These are phyloP conservation scores for Eumacrocentrus americanus DNA, from an alignment of 2,888 invertebrate genomes.

Conservation along the genomic window DNA sequence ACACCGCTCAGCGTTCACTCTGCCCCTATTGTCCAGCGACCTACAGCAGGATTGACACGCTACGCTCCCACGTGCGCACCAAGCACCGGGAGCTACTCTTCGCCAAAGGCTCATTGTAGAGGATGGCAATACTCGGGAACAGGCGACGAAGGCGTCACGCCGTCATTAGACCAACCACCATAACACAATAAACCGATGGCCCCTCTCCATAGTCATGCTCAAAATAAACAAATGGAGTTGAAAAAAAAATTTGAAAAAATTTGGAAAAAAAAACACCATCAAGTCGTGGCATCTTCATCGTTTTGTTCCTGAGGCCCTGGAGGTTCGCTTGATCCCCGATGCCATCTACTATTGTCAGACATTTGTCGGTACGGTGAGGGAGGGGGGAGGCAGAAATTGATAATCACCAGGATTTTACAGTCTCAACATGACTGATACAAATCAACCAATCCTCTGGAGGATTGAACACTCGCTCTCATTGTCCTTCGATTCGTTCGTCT, in stretches of 20 bases:
- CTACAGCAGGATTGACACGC: constrained; percentile 86
- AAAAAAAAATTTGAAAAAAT: constrained; percentile 5
- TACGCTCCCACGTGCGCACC: constrained; percentile 80
- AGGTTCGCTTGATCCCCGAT: neutral
- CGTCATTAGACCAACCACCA: constrained; percentile 16
- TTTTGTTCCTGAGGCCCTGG: constrained; percentile 5
- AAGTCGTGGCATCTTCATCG: neutral
- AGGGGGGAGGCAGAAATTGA: too few species aligned
- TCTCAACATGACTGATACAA: neutral
- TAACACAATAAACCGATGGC: constrained; percentile 9
- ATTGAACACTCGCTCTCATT: constrained; percentile 21
- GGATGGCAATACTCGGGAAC: constrained; percentile 50
- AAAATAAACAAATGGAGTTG: neutral
- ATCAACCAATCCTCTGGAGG: neutral
- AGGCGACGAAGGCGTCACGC: constrained; percentile 48
- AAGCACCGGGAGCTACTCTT: constrained; percentile 66
- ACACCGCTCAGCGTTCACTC: constrained; percentile 78
- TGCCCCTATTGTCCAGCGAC: constrained; percentile 87
- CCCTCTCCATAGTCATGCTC: neutral
- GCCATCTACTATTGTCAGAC: too few species aligned
- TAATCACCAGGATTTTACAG: too few species aligned
- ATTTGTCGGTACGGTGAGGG: too few species aligned
- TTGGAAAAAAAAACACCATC: neutral
- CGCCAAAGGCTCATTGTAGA: constrained; percentile 54
- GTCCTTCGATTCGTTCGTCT: constrained; percentile 17